Evolutionary conservation across 2,113 vertebrate species (phyloP), one percentile per base, ranked within the genome.

Genomic region (Esox niger): DNA sequence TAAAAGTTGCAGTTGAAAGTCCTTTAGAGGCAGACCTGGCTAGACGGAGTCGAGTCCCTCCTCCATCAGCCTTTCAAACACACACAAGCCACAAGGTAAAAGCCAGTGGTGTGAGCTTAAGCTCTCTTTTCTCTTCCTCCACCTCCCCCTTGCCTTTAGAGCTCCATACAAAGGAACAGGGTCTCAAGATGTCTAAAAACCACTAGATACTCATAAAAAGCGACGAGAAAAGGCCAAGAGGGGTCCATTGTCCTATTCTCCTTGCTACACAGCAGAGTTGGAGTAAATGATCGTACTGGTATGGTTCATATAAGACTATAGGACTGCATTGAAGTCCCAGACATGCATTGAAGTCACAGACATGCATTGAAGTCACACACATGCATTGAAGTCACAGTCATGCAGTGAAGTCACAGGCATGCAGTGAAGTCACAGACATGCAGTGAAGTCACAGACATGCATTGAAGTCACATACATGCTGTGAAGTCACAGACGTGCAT

Each of bases 191-290:
- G 70, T 52, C 66, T 73, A 69, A 69, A 72, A 69, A 69, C 61
- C 70, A 72, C 46, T 60, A 68, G 66, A 69, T 70, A 33, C 62
- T 72, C 58, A 77, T 73, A 69, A 73, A 69, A 64, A 61, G 32
- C 43, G 33, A 54, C 56, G 31, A 32, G 46, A 67, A 71, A 55
- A 65, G 62, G 70, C 66, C 70, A 73, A 77, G 66, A 55, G 62
- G 70, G 70, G 62, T 64, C 70, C 49, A 47, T 59, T 43, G 61
- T 72, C 35, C 58, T 46, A 8, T 33, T 60, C 64, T 27, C 66
- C 33, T 31, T 62, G 59, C 58, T 31, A n/a, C 31, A 3, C 17
- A 4, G 13, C 27, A n/a, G n/a, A n/a, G 23, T 52, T 23, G 46
- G 52, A 21, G 4, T 54, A 20, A n/a, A n/a, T 30, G 62, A 47